Percentiles rank a stretch among this genome's conserved stretches.
Evolutionary conservation across 2,113 vertebrate species (phyloP).

Genomic region (Leptobrachium leishanense): DNA sequence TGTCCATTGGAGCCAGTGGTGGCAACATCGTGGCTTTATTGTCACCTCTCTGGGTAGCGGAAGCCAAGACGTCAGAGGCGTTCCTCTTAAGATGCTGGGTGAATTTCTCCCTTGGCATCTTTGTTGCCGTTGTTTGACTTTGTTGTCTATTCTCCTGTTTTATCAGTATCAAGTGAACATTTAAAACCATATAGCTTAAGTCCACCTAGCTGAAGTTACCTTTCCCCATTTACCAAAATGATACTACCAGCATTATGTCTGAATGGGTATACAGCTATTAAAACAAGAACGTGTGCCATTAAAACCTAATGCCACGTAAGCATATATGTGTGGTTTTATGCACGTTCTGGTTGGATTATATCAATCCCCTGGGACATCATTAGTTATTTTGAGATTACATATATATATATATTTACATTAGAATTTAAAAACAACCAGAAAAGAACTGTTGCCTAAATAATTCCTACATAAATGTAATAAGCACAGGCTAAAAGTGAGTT

Average conservation of each 20-base stretch:
- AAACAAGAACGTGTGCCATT: no score
- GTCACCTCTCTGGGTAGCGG: conserved; percentile 44
- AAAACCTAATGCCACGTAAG: no score
- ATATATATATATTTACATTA: no score
- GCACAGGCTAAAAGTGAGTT: no score
- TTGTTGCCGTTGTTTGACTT: conserved; percentile 56
- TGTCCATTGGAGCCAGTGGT: conserved; percentile 53
- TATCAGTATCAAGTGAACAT: conserved; percentile 61
- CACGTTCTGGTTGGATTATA: no score
- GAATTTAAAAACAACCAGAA: no score
- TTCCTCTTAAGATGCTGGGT: conserved; percentile 54
- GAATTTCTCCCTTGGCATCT: conserved; percentile 55
- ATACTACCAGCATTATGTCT: background rate
- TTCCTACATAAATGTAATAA: no score
- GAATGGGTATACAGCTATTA: no score
- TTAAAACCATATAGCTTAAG: conserved; percentile 26
- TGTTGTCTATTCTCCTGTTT: conserved; percentile 58
- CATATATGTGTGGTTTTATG: no score
- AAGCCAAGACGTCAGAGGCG: conserved; percentile 36
- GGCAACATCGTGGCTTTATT: conserved; percentile 54
- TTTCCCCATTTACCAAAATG: background rate
- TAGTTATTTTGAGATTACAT: no score
- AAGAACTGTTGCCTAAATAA: no score
- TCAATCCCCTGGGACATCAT: no score
- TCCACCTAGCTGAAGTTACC: background rate